Evolutionary conservation across 2,888 invertebrate species (phyloP).

Genomic region (Macaria liturata): DNA sequence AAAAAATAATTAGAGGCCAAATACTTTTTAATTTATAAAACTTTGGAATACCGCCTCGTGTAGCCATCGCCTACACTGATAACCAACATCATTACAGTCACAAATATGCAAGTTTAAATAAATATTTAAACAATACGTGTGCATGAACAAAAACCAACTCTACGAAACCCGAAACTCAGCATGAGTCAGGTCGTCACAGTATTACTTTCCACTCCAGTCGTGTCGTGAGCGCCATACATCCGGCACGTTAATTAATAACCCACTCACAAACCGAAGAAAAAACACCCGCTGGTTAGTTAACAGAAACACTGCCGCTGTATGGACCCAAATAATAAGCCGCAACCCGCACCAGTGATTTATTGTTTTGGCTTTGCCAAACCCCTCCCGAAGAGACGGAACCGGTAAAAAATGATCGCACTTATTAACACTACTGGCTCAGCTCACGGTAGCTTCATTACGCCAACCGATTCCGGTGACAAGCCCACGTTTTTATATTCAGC

Average conservation of each 20-base stretch:
- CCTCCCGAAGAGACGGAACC: constrained; percentile 74
- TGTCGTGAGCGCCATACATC: constrained; percentile 55
- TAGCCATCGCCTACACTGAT: too few species aligned
- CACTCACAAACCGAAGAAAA: constrained; percentile 54
- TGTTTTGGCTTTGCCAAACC: constrained; percentile 77
- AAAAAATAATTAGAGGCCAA: too few species aligned
- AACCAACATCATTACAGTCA: too few species aligned
- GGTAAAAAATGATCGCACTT: constrained; percentile 80
- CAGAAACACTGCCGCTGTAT: constrained; percentile 63
- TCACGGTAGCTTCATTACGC: constrained; percentile 64
- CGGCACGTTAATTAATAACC: constrained; percentile 69
- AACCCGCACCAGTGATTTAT: constrained; percentile 73
- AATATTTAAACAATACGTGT: too few species aligned
- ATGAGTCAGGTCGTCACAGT: constrained; percentile 41
- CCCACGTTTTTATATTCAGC: constrained; percentile 44
- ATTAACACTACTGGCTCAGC: constrained; percentile 69
- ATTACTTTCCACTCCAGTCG: constrained; percentile 58
- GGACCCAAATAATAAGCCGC: constrained; percentile 76
- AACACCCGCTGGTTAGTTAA: constrained; percentile 71
- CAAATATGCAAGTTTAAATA: too few species aligned
- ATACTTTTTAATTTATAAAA: too few species aligned
- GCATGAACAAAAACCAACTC: too few species aligned
- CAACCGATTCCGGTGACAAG: constrained; percentile 54
- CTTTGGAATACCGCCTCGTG: too few species aligned
- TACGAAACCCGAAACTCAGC: constrained; percentile 5